Evolutionary conservation across 2,113 vertebrate species (phyloP), one percentile per base, ranked within the genome.

Genomic region (Australoheros scitulus): DNA sequence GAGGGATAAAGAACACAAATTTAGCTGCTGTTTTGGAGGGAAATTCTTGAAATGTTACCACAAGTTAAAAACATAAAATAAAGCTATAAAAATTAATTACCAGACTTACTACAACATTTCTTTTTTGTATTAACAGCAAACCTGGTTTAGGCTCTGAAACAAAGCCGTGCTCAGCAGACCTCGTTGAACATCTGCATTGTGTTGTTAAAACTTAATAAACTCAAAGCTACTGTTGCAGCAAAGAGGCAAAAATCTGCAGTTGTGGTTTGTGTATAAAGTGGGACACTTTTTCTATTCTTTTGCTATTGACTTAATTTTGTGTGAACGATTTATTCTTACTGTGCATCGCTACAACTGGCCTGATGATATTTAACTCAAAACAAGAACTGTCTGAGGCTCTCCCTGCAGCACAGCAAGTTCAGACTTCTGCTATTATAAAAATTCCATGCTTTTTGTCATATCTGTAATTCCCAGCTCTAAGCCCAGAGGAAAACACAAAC

Each of bases 151-250:
- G 47, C n/a, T 34, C 68, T 72, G 47, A 55, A 72, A 72, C 6
- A 72, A 52, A 72, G 29, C 32, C 26, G 13, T 1, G 3, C 17
- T 8, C 47, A 34, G 68, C 26, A 1, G 52, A 72, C 26, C 26
- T 11, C n/a, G 26, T n/a, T 29, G 18, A 55, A 72, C 68, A 72
- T 72, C 47, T 72, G 68, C 26, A 72, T 18, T 32, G 17, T 52
- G 52, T 72, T 29, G 26, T 55, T 72, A 55, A 55, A 72, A 14
- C 2, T 1, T 55, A 82, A 85, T 61, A 81, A 80, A 89, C 79
- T 63, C 50, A 82, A 81, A 82, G 83, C 89, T 88, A 84, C 85
- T 56, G 89, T 89, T 91, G 86, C 32, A 86, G 80, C 34, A 68
- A 70, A 70, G 50, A 26, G 14, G 64, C 64, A 5, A 61, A 83